Conservation (phyloP, 1,140 invertebrate species). For the Halesus radiatus region DNA sequence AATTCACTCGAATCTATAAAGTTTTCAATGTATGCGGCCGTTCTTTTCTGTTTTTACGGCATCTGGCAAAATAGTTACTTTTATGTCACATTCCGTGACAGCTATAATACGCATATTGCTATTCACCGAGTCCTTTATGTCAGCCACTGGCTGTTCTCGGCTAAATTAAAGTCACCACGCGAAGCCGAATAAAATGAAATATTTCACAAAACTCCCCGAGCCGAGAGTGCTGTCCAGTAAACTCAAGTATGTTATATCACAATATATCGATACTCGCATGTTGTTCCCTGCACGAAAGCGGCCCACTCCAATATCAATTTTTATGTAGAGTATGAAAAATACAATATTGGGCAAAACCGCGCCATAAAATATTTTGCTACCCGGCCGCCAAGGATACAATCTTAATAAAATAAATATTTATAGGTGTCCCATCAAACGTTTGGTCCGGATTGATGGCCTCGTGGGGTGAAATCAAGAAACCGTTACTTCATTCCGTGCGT, state of each 20-base stretch:
- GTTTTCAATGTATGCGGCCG: constrained; percentile 9
- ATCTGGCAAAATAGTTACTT: constrained; percentile 38
- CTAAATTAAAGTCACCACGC: constrained; percentile 31
- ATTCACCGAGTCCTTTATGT: constrained; percentile 39
- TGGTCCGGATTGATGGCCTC: constrained; percentile 34
- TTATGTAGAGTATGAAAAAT: constrained; percentile 52
- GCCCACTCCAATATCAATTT: constrained; percentile 48
- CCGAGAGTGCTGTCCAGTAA: constrained; percentile 28
- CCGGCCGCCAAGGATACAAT: constrained; percentile 68
- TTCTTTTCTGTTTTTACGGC: constrained; percentile 34
- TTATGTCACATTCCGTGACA: constrained; percentile 33
- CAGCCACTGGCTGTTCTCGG: constrained; percentile 27
- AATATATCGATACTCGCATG: constrained; percentile 17
- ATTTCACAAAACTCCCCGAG: constrained; percentile 29
- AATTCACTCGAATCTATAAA: constrained; percentile 39
- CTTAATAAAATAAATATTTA: constrained; percentile 72
- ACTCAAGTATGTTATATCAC: constrained; percentile 26
- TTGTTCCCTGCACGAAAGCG: constrained; percentile 4
- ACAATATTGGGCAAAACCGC: constrained; percentile 60
- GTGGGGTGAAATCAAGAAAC: constrained; percentile 26
- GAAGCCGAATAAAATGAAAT: constrained; percentile 41
- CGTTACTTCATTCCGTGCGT: constrained; percentile 1
- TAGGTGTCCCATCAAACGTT: constrained; percentile 68
- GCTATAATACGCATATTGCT: constrained; percentile 39
- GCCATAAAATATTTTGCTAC: constrained; percentile 64